A percentile compares a stretch with the other conserved stretches of the same genome.
phyloP scores from a whole-genome alignment of 2,113 vertebrate species.

The Zosterops pallidus region DNA sequence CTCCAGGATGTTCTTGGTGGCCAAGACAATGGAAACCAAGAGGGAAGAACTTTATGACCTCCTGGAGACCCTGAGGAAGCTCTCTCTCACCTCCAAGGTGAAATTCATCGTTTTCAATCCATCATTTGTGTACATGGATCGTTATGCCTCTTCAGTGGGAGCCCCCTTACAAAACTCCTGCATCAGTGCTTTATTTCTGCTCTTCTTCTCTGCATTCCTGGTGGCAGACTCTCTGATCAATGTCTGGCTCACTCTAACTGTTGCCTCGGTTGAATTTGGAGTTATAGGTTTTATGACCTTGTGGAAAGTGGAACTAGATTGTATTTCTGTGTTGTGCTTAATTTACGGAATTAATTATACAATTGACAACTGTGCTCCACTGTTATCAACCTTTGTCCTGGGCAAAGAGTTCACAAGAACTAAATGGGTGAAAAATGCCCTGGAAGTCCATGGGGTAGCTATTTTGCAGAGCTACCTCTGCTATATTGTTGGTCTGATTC shows the following conservation, averaged over 20 bases:
- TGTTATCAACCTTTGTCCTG: conserved; percentile 93
- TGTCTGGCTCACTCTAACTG: conserved; percentile 92
- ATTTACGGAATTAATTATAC: conserved; percentile 96
- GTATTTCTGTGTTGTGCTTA: conserved; percentile 95
- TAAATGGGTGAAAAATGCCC: conserved; percentile 93
- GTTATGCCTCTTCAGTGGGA: conserved; percentile 95
- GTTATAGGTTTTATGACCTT: conserved; percentile 98
- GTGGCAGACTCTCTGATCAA: conserved; percentile 94
- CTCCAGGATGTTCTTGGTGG: conserved; percentile 95
- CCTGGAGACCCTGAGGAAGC: conserved; percentile 92
- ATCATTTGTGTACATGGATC: conserved; percentile 98
- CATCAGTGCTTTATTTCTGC: conserved; percentile 94
- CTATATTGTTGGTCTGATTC: conserved; percentile 92
- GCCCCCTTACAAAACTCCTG: conserved; percentile 96
- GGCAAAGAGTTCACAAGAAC: conserved; percentile 96
- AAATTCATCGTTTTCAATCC: conserved; percentile 99
- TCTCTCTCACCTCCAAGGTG: conserved; percentile 95
- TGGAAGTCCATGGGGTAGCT: conserved; percentile 95
- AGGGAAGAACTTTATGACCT: conserved; percentile 96
- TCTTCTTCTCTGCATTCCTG: conserved; percentile 94
- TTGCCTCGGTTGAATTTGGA: conserved; percentile 95
- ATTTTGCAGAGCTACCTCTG: conserved; percentile 97
- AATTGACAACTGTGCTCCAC: conserved; percentile 92
- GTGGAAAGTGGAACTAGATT: conserved; percentile 97
- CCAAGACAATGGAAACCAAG: conserved; percentile 97